A percentile compares a stretch with the other conserved stretches of the same genome.
Conservation (phyloP, 1,140 invertebrate species). For the Bombus consobrinus region DNA sequence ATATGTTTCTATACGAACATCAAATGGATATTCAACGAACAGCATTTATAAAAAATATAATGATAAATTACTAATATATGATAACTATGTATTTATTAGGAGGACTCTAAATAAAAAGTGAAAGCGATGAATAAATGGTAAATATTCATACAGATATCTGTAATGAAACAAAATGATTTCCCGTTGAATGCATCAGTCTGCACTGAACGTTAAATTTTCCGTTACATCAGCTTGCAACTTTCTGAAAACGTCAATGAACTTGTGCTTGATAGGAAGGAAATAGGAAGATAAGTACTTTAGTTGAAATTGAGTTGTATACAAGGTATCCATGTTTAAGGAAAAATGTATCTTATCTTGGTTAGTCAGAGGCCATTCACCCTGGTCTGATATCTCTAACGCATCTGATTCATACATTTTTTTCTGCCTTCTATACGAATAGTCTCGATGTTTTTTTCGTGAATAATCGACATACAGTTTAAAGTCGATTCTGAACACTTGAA, state of each 20-base stretch:
- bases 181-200: neutral
- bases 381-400: conserved; percentile 39
- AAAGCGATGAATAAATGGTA: neutral
- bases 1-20: too few relatives aligned
- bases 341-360: conserved; percentile 49
- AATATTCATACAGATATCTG: neutral
- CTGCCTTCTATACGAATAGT: neutral
- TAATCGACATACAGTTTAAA: conserved; percentile 21
- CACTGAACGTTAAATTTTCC: too few relatives aligned
- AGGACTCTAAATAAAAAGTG: neutral
- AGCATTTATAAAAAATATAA: neutral
- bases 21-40: too few relatives aligned
- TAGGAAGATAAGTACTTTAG: neutral
- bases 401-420: conserved; percentile 51
- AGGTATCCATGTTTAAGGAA: conserved; percentile 19
- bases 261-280: neutral
- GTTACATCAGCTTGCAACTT: neutral
- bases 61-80: neutral
- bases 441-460: neutral
- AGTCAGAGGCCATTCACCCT: conserved; percentile 55
- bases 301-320: neutral
- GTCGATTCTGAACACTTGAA: conserved; percentile 13
- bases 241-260: conserved; percentile 5
- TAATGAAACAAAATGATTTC: neutral
- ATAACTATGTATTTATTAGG: neutral